Evolutionary conservation across 2,888 invertebrate species (phyloP).

Genomic region (Auanema sp.): DNA sequence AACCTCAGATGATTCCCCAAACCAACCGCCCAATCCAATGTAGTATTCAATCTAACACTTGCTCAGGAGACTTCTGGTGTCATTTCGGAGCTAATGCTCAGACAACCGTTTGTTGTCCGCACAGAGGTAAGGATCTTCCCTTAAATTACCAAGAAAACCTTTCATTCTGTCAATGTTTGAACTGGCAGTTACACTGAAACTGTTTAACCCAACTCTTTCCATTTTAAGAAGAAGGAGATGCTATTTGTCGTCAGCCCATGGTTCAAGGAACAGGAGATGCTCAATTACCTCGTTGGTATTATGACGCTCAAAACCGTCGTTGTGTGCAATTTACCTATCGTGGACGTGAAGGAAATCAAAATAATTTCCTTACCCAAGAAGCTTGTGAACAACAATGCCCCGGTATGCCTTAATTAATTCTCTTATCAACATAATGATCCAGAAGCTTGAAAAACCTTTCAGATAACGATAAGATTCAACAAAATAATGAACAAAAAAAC

Average conservation of each 20-base stretch:
- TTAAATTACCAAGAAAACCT: neutral
- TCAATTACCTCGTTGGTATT: slow-evolving; percentile 51
- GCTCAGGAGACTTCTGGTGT: slow-evolving; percentile 55
- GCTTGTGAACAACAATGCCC: slow-evolving; percentile 53
- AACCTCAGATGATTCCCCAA: slow-evolving; percentile 50
- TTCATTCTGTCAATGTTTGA: neutral
- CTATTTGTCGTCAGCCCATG: slow-evolving; percentile 52
- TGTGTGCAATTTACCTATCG: slow-evolving; percentile 58
- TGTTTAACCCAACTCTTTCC: neutral
- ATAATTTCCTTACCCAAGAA: slow-evolving; percentile 59
- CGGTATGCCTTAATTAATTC: slow-evolving; percentile 19
- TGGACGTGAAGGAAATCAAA: slow-evolving; percentile 52
- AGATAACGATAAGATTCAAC: neutral
- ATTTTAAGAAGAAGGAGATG: slow-evolving; percentile 37
- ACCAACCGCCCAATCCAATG: slow-evolving; percentile 49
- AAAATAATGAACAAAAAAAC: neutral
- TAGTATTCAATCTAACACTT: slow-evolving; percentile 38
- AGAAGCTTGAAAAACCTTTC: neutral
- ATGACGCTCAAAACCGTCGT: slow-evolving; percentile 46
- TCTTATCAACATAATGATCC: neutral
- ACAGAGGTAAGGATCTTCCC: slow-evolving; percentile 41
- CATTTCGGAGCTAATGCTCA: slow-evolving; percentile 60
- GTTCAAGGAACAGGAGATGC: slow-evolving; percentile 50
- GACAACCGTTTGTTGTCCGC: slow-evolving; percentile 64
- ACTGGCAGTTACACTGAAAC: neutral